Evolutionary conservation across 2,797 vertebrate genomes (phyloP).

Genomic region (Cryptoblepharus egeriae): DNA sequence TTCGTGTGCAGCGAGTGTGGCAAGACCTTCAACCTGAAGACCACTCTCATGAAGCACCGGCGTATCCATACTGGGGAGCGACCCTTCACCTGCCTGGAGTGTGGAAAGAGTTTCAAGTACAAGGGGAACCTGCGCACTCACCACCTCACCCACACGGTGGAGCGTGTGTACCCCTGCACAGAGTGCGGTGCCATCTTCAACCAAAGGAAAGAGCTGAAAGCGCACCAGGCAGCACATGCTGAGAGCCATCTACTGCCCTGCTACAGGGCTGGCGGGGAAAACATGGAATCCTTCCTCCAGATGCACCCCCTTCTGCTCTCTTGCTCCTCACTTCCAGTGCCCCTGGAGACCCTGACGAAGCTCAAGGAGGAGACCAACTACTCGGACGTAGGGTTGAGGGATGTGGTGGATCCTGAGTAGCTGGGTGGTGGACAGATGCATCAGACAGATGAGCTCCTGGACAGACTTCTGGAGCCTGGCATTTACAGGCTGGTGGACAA

Average conservation of each 20-base stretch:
- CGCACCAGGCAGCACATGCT: conserved; percentile 1
- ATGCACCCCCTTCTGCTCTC: conserved; percentile 1
- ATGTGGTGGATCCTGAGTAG: not conserved
- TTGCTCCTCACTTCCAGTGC: not conserved
- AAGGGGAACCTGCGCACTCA: conserved; percentile 87
- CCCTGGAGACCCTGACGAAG: conserved; percentile 4
- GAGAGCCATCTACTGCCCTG: conserved; percentile 32
- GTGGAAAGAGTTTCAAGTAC: conserved; percentile 74
- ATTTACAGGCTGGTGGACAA: not conserved
- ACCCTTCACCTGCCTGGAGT: conserved; percentile 53
- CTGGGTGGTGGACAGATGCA: not conserved
- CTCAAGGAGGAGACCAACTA: not conserved
- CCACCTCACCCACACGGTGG: conserved; percentile 80
- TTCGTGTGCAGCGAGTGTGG: conserved; percentile 74
- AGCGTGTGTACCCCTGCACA: conserved; percentile 74
- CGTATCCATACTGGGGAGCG: conserved; percentile 53
- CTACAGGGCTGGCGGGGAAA: not conserved
- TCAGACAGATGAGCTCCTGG: not conserved
- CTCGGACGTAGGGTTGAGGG: accelerated
- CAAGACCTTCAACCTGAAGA: conserved; percentile 70
- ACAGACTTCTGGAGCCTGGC: not conserved
- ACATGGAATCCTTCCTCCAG: conserved; percentile 32
- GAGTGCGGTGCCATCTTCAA: conserved; percentile 72
- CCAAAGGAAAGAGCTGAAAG: conserved; percentile 52
- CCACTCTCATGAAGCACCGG: conserved; percentile 62